A percentile compares a stretch with the other conserved stretches of the same genome.
Conservation (phyloP, 2,888 invertebrate genomes). For the Trissoscelio sp. region DNA sequence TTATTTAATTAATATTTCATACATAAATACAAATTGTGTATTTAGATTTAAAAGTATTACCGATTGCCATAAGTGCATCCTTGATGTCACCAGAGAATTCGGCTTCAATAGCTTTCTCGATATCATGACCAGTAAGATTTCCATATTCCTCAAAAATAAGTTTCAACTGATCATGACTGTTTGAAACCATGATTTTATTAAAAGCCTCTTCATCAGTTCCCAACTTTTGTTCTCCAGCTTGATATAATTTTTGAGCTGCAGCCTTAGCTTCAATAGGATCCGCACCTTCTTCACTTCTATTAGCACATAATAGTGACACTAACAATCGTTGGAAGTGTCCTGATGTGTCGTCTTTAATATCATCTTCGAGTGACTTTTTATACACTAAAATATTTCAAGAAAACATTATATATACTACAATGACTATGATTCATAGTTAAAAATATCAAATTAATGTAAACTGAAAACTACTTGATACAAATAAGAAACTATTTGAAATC, state of each 20-base stretch:
- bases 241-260: not conserved
- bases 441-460: too few species aligned
- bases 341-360: conserved; percentile 84
- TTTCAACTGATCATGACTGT: conserved; percentile 88
- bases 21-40: not conserved
- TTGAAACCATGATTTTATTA: conserved; percentile 92
- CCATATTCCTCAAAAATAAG: conserved; percentile 89
- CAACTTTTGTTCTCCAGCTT: not conserved
- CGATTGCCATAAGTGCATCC: conserved; percentile 89
- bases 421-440: too few species aligned
- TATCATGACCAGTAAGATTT: conserved; percentile 90
- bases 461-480: too few species aligned
- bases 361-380: conserved; percentile 90
- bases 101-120: conserved; percentile 91
- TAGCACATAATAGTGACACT: conserved; percentile 90
- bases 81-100: conserved; percentile 94
- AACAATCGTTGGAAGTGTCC: conserved; percentile 81
- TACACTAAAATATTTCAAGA: conserved; percentile 87
- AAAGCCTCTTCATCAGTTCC: conserved; percentile 83
- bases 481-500: too few species aligned
- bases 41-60: not conserved
- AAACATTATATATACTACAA: too few species aligned
- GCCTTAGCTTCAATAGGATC: too few species aligned
- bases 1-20: not conserved
- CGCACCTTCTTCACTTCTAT: too few species aligned